Conservation (phyloP, 2,888 invertebrate genomes). For the Phortica magna region DNA sequence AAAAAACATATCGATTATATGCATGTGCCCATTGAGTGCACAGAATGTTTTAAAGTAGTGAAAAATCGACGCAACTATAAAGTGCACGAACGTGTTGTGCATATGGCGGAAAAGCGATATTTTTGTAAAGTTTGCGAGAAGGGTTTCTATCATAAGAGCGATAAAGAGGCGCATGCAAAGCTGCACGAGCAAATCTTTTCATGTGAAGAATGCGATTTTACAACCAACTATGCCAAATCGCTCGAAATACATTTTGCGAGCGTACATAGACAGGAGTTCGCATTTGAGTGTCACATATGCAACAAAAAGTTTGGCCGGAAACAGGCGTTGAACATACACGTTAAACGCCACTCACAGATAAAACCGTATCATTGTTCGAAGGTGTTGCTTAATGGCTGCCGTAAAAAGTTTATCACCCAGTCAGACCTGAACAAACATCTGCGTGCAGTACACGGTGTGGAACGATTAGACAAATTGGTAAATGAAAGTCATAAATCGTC, state of each 20-base stretch:
- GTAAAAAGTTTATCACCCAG: constrained; percentile 48
- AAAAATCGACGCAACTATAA: constrained; percentile 71
- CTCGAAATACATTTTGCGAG: constrained; percentile 69
- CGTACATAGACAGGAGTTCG: constrained; percentile 66
- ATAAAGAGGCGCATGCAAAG: constrained; percentile 69
- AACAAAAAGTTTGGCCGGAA: constrained; percentile 69
- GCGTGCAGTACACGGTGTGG: constrained; percentile 49
- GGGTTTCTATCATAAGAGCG: constrained; percentile 75
- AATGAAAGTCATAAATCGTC: constrained; percentile 34
- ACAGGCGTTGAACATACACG: constrained; percentile 64
- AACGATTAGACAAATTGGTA: constrained; percentile 24
- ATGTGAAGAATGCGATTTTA: constrained; percentile 69
- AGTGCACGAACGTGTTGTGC: constrained; percentile 71
- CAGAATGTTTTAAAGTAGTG: constrained; percentile 65
- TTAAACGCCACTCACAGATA: constrained; percentile 65
- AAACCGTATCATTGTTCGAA: constrained; percentile 58
- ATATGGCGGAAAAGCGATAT: constrained; percentile 70
- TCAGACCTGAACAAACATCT: constrained; percentile 55
- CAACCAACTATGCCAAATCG: constrained; percentile 69
- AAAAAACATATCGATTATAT: constrained; percentile 65
- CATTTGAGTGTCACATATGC: constrained; percentile 70
- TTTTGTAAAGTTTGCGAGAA: constrained; percentile 70
- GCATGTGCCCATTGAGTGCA: constrained; percentile 68
- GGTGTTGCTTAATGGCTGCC: constrained; percentile 55
- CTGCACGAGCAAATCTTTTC: constrained; percentile 60